These are phyloP conservation scores for Tetragnatha montana DNA, from an alignment of 2,888 invertebrate genomes.

Conservation along the genomic window DNA sequence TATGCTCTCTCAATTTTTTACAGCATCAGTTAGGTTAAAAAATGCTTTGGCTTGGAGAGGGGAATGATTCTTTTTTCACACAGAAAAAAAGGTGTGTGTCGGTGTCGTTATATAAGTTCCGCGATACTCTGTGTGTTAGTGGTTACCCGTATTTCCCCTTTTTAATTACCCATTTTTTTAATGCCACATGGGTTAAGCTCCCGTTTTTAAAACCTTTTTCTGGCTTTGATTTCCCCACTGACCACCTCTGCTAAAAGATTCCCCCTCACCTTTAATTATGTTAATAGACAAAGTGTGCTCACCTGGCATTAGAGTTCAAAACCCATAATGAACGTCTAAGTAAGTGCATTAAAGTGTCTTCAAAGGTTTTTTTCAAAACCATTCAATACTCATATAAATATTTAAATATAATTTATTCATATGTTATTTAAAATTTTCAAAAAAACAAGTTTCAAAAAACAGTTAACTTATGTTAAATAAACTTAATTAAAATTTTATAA, in stretches of 20 bases:
- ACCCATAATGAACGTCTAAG: too few relatives aligned
- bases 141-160: constrained; percentile 19
- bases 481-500: too few relatives aligned
- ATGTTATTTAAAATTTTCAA: too few relatives aligned
- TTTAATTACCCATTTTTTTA: constrained; percentile 4
- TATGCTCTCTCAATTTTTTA: not conserved
- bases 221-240: constrained; percentile 18
- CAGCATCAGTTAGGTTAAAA: constrained; percentile 2
- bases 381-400: too few relatives aligned
- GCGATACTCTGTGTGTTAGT: constrained; percentile 16
- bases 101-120: not conserved
- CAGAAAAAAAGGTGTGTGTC: constrained; percentile 7
- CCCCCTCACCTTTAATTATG: constrained; percentile 18
- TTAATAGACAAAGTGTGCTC: constrained; percentile 13
- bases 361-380: too few relatives aligned
- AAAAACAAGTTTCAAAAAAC: too few relatives aligned
- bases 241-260: not conserved
- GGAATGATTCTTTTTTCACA: not conserved
- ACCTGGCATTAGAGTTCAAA: not conserved
- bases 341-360: too few relatives aligned
- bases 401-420: too few relatives aligned
- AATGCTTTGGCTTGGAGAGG: not conserved
- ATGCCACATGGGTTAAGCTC: not conserved
- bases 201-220: constrained; percentile 1
- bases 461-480: too few relatives aligned